Evolutionary conservation across 2,113 vertebrate genomes (phyloP).

Genomic region (Sapajus apella): DNA sequence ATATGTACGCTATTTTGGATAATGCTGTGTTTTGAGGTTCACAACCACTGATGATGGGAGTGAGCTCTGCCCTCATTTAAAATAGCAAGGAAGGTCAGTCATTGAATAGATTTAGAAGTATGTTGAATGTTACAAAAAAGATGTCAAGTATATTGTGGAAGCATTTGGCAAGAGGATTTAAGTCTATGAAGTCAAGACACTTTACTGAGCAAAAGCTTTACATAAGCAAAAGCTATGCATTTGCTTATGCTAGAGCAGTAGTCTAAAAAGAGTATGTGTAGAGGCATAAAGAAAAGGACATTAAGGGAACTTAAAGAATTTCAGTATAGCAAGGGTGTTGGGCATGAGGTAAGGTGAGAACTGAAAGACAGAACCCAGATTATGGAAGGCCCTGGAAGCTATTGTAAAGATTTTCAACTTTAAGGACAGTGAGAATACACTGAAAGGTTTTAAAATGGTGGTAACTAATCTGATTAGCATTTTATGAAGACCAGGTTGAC

Average conservation of each 20-base stretch:
- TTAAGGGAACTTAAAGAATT: not conserved
- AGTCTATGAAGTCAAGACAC: not conserved
- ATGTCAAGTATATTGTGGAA: not conserved
- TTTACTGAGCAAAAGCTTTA: not conserved
- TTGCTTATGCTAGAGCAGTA: not conserved
- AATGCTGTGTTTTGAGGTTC: not conserved
- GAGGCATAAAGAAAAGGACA: not conserved
- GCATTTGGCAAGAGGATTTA: not conserved
- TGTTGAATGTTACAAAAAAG: not conserved
- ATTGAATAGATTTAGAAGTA: not conserved
- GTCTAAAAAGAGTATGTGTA: not conserved
- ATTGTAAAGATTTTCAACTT: not conserved
- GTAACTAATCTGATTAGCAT: not conserved
- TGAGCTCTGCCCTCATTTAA: constrained; percentile 10
- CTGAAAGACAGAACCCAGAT: not conserved
- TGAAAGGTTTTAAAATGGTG: not conserved
- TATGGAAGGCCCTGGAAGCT: not conserved
- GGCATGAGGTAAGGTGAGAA: not conserved
- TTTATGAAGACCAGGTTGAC: not conserved
- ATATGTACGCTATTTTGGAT: not conserved
- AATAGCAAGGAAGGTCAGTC: not conserved
- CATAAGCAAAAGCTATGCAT: not conserved
- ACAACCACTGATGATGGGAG: not conserved
- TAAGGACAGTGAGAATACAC: not conserved
- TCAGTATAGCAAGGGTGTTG: not conserved